These are phyloP conservation scores for Hermaeophaga mercurialis DNA, from an alignment of 2,888 invertebrate genomes.

Conservation along the genomic window DNA sequence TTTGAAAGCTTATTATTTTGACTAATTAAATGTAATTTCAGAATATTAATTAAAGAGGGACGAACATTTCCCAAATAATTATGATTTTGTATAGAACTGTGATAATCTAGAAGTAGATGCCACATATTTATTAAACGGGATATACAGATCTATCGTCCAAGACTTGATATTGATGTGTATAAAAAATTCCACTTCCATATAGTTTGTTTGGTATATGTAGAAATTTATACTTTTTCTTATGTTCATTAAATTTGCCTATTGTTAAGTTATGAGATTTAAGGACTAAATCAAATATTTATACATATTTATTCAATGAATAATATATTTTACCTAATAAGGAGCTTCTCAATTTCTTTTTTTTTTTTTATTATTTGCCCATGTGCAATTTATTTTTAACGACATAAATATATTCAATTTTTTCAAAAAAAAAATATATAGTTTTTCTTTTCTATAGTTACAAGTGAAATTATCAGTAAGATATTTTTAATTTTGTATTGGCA, in stretches of 20 bases:
- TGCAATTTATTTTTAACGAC: too few species aligned
- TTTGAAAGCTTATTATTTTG: conserved; percentile 7
- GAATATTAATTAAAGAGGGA: neutral
- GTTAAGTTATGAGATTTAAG: conserved; percentile 13
- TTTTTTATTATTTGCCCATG: too few species aligned
- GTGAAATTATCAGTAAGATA: too few species aligned
- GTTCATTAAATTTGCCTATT: neutral
- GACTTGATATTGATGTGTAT: conserved; percentile 15
- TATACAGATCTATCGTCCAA: conserved; percentile 21
- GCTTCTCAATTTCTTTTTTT: too few species aligned
- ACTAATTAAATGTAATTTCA: neutral
- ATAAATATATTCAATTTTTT: too few species aligned
- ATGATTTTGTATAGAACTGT: conserved; percentile 35
- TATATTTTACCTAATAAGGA: conserved; percentile 11
- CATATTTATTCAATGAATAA: conserved; percentile 24
- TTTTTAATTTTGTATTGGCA: too few species aligned
- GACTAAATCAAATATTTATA: conserved; percentile 18
- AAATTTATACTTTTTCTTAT: neutral
- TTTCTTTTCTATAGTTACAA: too few species aligned
- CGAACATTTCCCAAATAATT: conserved; percentile 9
- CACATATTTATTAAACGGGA: conserved; percentile 39
- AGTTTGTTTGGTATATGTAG: conserved; percentile 22
- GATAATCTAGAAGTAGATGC: conserved; percentile 41
- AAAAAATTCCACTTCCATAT: conserved; percentile 4
- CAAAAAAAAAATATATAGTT: too few species aligned